Base-by-base conservation (phyloP, 2,888 invertebrate species). In the Achlya flavicornis region DNA sequence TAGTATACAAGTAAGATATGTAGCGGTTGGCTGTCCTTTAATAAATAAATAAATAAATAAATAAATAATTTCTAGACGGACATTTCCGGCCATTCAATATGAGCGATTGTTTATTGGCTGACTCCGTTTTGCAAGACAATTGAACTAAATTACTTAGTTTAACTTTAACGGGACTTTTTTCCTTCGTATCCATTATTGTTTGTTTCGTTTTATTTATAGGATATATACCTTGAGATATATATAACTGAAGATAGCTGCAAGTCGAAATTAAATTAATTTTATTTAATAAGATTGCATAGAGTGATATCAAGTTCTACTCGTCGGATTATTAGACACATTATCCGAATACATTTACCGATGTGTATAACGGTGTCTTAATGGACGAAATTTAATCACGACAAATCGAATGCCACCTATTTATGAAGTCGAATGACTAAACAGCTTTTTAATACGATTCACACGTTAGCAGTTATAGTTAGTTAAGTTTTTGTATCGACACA, bases 401-500 rank as follows among this genome's bases (percentile, higher is more conserved):
- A 92, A 90, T 90, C 91, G 93, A 93, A 93, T 92, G 92, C 90
- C 88, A 93, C 89, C 89, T 92, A 92, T 92, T 93, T 92, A 92
- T 93, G 92, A 92, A 91, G 88, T 80, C 86, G 91, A 86, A 92
- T 93, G 93, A 93, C 93, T 93, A 85, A 90, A 93, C 93, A 93
- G 78, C 85, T 92, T 93, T 93, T 93, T 93, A 92, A 93, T 93
- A 93, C 92, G 92, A 92, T 93, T 93, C 93, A 93, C 93, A 93
- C 93, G 93, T 93, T 91, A 89, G 89, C 90, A 84, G 90, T 91
- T 93, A 93, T 93, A 92, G 90, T 91, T 90, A 91, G 92, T 91
- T 91, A 90, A 92, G 92, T 93, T 93, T 93, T 93, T 93, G 84
- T 92, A 88, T 86, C 90, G 88, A 86, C 85, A 91, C 92, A 92